Evolutionary conservation across 2,113 vertebrate genomes (phyloP), one percentile per base, ranked within the genome.

Genomic region (Taurulus bubalis): DNA sequence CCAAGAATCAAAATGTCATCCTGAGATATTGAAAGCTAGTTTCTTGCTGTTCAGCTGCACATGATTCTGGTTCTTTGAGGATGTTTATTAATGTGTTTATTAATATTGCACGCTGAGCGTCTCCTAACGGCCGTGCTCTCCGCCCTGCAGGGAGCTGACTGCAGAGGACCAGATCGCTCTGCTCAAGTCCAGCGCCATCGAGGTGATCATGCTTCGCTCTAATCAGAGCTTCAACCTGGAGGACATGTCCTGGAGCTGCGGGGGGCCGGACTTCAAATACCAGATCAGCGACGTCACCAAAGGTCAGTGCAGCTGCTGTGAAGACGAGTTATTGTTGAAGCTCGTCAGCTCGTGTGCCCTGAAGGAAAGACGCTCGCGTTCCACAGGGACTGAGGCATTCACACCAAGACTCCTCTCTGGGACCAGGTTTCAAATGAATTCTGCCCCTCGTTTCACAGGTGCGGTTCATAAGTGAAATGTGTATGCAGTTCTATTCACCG

Each of bases 181-280:
- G 89, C 94, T 99, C 20, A 99, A 99, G 87, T 99, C 97, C 64
- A 99, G 98, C 1, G 97, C 96, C 91, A 99, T 99, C 0, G 98
- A 99, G 94, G 97, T 99, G 85, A 98, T 99, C 91, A 99, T 99
- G 98, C 92, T 99, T 71, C 96, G 98, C 60, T 99, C 98, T 22
- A 99, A 99, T 89, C 95, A 99, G 90, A 98, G 97, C 70, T 99
- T 99, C 94, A 96, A 87, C 87, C 85, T 97, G 71, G 97, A 99
- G 3, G 97, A 98, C 89, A 99, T 99, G 98, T 95, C 96, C 34
- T 99, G 98, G 98, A 96, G 95, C 93, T 99, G 98, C 0, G 98
- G 98, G 72, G 95, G 89, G 64, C 94, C 79, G 0, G 97, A 99
- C 73, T 99, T 97, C 90, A 99, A 98, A 89, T 99, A 99, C 92